These are phyloP conservation scores for Palythoa grandiflora DNA, from an alignment of 92 coral and sea anemone species.

Conservation along the genomic window DNA sequence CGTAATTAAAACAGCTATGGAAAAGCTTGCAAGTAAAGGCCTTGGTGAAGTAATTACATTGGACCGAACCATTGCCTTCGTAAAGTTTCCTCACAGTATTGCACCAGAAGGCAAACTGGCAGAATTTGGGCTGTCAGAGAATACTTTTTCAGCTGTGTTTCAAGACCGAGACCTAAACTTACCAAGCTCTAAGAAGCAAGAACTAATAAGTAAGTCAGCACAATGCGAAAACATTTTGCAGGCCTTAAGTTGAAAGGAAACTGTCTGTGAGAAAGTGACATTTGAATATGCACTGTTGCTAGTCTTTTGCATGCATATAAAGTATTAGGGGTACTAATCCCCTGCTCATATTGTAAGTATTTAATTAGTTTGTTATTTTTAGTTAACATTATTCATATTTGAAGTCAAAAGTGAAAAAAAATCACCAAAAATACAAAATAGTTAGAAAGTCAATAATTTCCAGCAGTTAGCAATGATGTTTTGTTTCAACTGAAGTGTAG, in stretches of 20 bases:
- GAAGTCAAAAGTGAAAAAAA: no score
- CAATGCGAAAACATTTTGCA: neutral
- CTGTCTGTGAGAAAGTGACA: neutral
- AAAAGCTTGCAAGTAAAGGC: neutral
- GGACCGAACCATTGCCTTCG: neutral
- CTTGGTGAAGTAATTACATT: neutral
- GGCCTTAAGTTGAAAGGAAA: neutral
- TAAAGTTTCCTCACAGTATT: neutral
- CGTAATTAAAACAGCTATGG: neutral
- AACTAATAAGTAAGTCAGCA: neutral
- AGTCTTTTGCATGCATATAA: neutral
- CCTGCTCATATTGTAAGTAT: neutral
- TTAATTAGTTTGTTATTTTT: neutral
- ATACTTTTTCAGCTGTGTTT: slow-evolving; percentile 1
- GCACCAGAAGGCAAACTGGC: neutral
- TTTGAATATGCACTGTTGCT: neutral
- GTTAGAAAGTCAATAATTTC: no score
- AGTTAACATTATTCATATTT: no score
- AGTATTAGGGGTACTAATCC: neutral
- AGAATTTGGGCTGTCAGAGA: neutral
- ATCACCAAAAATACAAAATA: no score
- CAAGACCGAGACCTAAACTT: neutral
- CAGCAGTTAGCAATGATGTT: no score
- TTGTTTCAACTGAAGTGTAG: no score
- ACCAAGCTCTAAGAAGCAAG: neutral